These are phyloP conservation scores for Seira ritae DNA, from an alignment of 2,888 invertebrate species.

Conservation along the genomic window DNA sequence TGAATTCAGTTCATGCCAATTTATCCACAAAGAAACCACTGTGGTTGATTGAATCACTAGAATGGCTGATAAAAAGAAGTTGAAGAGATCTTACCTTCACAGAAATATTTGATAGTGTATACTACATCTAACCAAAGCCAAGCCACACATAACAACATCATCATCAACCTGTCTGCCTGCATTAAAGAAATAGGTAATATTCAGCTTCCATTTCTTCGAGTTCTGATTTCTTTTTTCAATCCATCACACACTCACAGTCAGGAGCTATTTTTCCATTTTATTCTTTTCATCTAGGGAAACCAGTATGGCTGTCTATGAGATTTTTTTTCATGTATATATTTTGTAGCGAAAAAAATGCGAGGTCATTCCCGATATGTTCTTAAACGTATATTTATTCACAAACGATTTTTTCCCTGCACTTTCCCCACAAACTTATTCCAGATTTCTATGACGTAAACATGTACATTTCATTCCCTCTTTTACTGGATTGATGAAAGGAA, in stretches of 20 bases:
- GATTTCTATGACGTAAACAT: slow-evolving; percentile 27
- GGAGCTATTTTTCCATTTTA: slow-evolving; percentile 14
- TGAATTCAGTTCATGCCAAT: slow-evolving; percentile 63
- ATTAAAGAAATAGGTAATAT: slow-evolving; percentile 31
- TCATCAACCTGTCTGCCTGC: slow-evolving; percentile 32
- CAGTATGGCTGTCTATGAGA: slow-evolving; percentile 27
- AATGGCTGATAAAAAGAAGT: slow-evolving; percentile 45
- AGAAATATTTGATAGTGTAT: too few species aligned
- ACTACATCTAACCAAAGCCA: not conserved
- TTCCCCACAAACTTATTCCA: slow-evolving; percentile 23
- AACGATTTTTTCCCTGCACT: not conserved
- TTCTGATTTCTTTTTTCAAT: not conserved
- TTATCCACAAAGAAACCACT: slow-evolving; percentile 63
- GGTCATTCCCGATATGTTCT: not conserved
- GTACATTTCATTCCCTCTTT: not conserved
- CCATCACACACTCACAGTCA: not conserved
- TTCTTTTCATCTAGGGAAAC: slow-evolving; percentile 32
- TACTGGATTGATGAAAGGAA: not conserved
- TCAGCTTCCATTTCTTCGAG: slow-evolving; percentile 13
- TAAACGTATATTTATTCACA: slow-evolving; percentile 7
- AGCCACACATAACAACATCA: slow-evolving; percentile 17
- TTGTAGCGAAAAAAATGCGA: not conserved
- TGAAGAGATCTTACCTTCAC: not conserved
- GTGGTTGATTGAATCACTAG: slow-evolving; percentile 62
- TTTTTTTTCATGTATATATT: not conserved